Percentiles rank a stretch among this genome's conserved stretches.
These are phyloP conservation scores for Drosophila recens DNA, from an alignment of 2,888 invertebrate genomes.

Conservation along the genomic window DNA sequence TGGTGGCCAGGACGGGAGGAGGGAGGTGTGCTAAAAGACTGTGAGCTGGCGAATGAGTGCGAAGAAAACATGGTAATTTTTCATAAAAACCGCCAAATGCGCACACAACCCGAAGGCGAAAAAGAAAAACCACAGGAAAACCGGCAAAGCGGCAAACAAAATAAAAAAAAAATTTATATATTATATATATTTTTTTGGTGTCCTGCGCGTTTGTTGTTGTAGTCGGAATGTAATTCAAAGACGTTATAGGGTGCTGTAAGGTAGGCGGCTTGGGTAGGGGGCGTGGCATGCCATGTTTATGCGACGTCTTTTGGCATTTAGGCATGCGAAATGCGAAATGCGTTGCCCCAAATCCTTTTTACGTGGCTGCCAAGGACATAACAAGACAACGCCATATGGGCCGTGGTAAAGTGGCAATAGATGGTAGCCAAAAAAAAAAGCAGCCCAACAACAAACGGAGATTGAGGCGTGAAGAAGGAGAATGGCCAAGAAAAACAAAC, in stretches of 20 bases:
- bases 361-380: constrained; percentile 72
- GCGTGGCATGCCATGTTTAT: constrained; percentile 74
- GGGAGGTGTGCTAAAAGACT: neutral
- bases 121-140: constrained; percentile 53
- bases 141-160: constrained; percentile 57
- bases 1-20: neutral
- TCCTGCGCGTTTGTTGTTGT: constrained; percentile 58
- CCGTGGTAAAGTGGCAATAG: constrained; percentile 38
- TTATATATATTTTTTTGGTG: constrained; percentile 49
- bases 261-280: constrained; percentile 22
- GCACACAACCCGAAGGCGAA: constrained; percentile 75
- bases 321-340: constrained; percentile 71
- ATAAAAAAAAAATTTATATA: constrained; percentile 17
- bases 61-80: constrained; percentile 81
- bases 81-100: constrained; percentile 80
- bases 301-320: constrained; percentile 80
- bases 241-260: constrained; percentile 45
- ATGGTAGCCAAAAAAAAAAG: constrained; percentile 7
- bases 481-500: constrained; percentile 60
- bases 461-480: constrained; percentile 32
- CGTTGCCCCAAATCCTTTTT: constrained; percentile 77
- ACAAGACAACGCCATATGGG: constrained; percentile 52
- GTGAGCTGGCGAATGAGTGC: constrained; percentile 66
- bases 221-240: constrained; percentile 68
- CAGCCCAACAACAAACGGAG: constrained; percentile 3